Evolutionary conservation across 1,140 invertebrate species (phyloP).

Genomic region (Delia radicum): DNA sequence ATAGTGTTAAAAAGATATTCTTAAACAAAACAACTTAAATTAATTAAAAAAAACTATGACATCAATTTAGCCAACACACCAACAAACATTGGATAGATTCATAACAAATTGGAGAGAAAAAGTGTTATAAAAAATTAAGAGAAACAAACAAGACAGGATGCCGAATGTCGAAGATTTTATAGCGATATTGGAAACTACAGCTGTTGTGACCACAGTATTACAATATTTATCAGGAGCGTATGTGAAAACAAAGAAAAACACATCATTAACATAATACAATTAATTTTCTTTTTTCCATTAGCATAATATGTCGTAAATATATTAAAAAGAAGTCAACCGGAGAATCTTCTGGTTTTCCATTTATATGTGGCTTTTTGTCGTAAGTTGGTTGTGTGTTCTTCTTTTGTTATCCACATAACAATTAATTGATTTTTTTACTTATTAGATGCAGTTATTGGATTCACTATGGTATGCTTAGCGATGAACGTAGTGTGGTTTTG

Average conservation of each 20-base stretch:
- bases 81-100: neutral
- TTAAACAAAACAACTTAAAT: neutral
- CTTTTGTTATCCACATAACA: too few species aligned
- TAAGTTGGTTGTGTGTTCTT: constrained; percentile 57
- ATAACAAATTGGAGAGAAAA: neutral
- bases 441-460: constrained; percentile 62
- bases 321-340: constrained; percentile 53
- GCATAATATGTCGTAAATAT: constrained; percentile 51
- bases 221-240: constrained; percentile 67
- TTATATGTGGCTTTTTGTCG: constrained; percentile 75
- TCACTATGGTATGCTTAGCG: constrained; percentile 68
- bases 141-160: neutral
- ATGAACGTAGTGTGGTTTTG: constrained; percentile 63
- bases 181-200: constrained; percentile 57
- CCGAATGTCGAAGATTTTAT: neutral
- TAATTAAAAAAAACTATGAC: neutral
- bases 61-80: neutral
- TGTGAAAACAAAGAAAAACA: too few species aligned
- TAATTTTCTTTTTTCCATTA: too few species aligned
- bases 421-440: neutral
- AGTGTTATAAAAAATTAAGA: too few species aligned
- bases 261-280: too few species aligned
- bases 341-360: constrained; percentile 70
- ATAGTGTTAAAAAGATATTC: neutral
- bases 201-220: constrained; percentile 67